A percentile compares a stretch with the other conserved stretches of the same genome.
These are phyloP conservation scores for Venusia cambrica DNA, from an alignment of 2,888 invertebrate genomes.

Conservation along the genomic window DNA sequence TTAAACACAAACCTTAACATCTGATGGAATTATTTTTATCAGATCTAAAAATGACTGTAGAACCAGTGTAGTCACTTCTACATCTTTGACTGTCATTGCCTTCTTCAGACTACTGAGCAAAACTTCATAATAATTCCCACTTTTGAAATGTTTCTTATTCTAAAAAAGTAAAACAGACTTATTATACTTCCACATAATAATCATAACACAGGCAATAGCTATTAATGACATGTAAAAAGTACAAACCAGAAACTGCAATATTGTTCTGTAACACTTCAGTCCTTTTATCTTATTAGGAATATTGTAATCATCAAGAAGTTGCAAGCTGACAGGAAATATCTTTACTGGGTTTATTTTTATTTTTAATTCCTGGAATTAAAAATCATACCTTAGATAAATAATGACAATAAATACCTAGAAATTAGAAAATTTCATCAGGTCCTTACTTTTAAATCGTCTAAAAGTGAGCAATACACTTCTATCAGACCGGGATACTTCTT, in stretches of 20 bases:
- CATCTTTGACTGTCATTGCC: constrained; percentile 47
- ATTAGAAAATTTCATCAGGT: too few relatives aligned
- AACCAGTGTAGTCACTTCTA: constrained; percentile 48
- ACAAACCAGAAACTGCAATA: constrained; percentile 59
- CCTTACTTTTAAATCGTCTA: constrained; percentile 48
- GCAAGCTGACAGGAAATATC: constrained; percentile 52
- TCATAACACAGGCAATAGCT: too few relatives aligned
- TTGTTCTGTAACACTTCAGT: constrained; percentile 46
- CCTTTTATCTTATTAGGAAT: constrained; percentile 56
- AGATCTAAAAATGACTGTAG: constrained; percentile 47
- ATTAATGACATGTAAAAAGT: constrained; percentile 1
- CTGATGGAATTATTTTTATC: constrained; percentile 44
- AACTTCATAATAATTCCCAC: constrained; percentile 69
- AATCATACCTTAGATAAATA: too few relatives aligned
- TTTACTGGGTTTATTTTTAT: constrained; percentile 44
- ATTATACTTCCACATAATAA: too few relatives aligned
- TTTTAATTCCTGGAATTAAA: constrained; percentile 50
- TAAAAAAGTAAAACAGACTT: too few relatives aligned
- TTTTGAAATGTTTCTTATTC: constrained; percentile 42
- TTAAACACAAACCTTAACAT: constrained; percentile 54
- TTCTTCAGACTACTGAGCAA: constrained; percentile 53
- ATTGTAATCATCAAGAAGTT: constrained; percentile 60
- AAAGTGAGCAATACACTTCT: constrained; percentile 52
- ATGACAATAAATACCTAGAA: too few relatives aligned
- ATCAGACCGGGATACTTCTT: constrained; percentile 61